Percentiles rank a stretch among this genome's conserved stretches.
Evolutionary conservation across 2,113 vertebrate genomes (phyloP).

Genomic region (Oriolus oriolus): DNA sequence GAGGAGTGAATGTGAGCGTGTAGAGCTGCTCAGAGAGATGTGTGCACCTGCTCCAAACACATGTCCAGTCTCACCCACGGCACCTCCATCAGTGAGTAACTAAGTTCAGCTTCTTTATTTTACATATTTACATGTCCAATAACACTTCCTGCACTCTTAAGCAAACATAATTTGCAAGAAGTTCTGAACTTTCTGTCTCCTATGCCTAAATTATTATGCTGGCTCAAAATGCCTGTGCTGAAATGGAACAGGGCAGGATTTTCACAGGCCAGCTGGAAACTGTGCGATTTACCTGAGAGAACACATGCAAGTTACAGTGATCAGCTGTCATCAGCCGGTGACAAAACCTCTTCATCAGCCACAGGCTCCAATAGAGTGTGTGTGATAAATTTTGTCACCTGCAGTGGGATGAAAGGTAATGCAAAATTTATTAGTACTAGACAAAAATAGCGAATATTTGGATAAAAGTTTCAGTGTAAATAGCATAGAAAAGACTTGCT

Average conservation of each 20-base stretch:
- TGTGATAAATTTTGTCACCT: background rate
- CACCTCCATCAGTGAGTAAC: background rate
- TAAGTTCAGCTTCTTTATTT: background rate
- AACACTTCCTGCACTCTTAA: background rate
- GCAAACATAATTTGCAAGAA: background rate
- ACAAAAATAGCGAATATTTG: background rate
- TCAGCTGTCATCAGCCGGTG: background rate
- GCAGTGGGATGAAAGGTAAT: background rate
- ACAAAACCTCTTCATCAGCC: background rate
- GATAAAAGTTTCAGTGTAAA: background rate
- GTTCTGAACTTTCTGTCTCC: background rate
- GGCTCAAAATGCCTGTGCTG: background rate
- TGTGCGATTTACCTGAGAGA: background rate
- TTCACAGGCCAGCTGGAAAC: background rate
- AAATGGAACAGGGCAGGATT: background rate
- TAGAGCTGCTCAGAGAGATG: background rate
- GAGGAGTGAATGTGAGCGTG: background rate
- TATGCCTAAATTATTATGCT: fast-evolving
- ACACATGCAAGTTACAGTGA: background rate
- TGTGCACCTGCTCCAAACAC: background rate
- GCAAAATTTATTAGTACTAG: background rate
- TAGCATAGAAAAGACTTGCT: background rate
- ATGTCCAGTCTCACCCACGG: fast-evolving
- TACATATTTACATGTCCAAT: background rate
- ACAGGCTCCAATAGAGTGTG: background rate